phyloP scores from a whole-genome alignment of 2,113 vertebrate genomes.

The Hippocampus mohnikei region DNA sequence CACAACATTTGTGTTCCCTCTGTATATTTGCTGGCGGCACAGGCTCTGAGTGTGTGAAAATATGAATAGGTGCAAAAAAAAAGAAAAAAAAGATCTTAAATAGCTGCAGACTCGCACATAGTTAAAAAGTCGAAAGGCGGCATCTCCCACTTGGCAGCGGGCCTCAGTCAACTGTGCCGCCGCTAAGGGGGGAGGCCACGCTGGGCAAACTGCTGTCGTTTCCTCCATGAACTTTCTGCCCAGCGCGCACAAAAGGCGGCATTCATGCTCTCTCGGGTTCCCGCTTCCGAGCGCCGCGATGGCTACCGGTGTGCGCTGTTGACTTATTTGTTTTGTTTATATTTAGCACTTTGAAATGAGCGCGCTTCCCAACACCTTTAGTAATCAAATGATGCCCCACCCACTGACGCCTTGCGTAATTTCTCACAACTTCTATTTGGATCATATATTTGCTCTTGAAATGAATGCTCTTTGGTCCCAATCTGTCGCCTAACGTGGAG shows the following conservation, averaged over 20 bases:
- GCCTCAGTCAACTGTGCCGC: constrained; percentile 61
- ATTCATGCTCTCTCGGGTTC: constrained; percentile 64
- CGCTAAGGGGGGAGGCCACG: constrained; percentile 36
- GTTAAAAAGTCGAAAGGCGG: constrained; percentile 23
- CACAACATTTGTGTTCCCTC: constrained; percentile 31
- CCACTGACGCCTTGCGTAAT: constrained; percentile 25
- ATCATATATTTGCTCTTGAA: constrained; percentile 3
- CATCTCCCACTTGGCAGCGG: constrained; percentile 58
- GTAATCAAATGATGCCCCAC: constrained; percentile 43
- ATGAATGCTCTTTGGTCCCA: not conserved
- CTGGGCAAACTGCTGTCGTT: constrained; percentile 61
- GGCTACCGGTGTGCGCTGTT: constrained; percentile 36
- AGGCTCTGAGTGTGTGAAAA: constrained; percentile 18
- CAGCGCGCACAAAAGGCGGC: constrained; percentile 64
- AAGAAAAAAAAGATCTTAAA: constrained; percentile 18
- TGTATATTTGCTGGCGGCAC: constrained; percentile 28
- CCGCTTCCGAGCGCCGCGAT: constrained; percentile 52
- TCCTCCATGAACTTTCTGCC: constrained; percentile 67
- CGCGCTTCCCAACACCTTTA: constrained; percentile 32
- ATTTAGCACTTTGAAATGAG: constrained; percentile 59
- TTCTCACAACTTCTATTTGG: constrained; percentile 41
- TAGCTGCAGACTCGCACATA: constrained; percentile 29
- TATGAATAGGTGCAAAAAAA: constrained; percentile 4
- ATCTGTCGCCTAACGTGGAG: not conserved
- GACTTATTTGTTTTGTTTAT: constrained; percentile 69